A percentile compares a stretch with the other conserved stretches of the same genome.
Evolutionary conservation across 1,140 invertebrate species (phyloP).

Genomic region (Sitophilus oryzae): DNA sequence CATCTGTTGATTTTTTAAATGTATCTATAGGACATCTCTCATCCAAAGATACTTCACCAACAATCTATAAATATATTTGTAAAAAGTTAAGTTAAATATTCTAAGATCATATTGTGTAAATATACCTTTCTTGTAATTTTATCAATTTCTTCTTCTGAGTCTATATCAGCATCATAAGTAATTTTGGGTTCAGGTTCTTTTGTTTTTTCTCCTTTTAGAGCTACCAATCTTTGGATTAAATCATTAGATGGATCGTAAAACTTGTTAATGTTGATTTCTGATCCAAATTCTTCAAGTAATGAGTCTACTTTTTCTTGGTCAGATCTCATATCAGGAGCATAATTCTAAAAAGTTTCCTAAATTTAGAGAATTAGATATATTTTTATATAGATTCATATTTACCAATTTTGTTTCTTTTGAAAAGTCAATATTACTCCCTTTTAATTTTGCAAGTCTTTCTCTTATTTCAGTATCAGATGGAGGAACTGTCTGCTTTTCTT

Average conservation of each 20-base stretch:
- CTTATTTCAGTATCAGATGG: conserved; percentile 50
- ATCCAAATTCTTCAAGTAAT: conserved; percentile 54
- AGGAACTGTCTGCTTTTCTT: conserved; percentile 44
- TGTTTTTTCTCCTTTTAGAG: conserved; percentile 42
- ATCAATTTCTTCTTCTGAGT: conserved; percentile 45
- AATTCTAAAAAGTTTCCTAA: conserved; percentile 2
- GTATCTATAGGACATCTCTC: conserved; percentile 27
- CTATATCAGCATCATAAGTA: conserved; percentile 42
- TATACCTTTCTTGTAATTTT: conserved; percentile 41
- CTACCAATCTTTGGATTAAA: conserved; percentile 45
- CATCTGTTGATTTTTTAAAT: conserved; percentile 5
- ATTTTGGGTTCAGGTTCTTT: conserved; percentile 34
- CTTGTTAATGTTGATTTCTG: conserved; percentile 50
- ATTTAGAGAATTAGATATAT: no score
- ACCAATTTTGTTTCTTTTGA: conserved; percentile 34
- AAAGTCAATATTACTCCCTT: conserved; percentile 43
- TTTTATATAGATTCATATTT: no score
- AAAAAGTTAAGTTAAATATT: background rate
- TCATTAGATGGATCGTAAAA: conserved; percentile 49
- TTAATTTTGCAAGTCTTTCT: conserved; percentile 51
- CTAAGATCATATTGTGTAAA: no score
- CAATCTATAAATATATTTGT: conserved; percentile 33
- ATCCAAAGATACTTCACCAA: conserved; percentile 41
- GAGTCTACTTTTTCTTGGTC: conserved; percentile 59
- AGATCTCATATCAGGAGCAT: conserved; percentile 41